Evolutionary conservation across 2,888 invertebrate species (phyloP).

Genomic region (Amblyjoppa proteus): DNA sequence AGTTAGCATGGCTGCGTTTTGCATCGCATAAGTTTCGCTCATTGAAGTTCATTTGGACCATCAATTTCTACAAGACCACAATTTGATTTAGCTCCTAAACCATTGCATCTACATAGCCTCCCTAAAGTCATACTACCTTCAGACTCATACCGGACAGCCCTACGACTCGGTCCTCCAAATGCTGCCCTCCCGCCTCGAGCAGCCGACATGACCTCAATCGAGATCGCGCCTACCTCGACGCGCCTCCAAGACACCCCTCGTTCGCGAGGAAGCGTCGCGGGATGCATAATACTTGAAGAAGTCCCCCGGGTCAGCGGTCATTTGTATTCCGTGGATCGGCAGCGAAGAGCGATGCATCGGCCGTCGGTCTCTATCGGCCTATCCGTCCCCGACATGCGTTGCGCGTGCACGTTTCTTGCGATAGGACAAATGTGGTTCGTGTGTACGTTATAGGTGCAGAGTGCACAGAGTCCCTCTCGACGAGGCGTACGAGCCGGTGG

Average conservation of each 20-base stretch:
- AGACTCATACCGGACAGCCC: no score
- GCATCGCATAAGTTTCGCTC: no score
- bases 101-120: no score
- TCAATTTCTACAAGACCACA: no score
- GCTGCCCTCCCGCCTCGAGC: background rate
- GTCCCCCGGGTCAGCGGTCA: conserved; percentile 73
- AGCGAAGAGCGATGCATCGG: conserved; percentile 34
- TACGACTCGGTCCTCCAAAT: background rate
- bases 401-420: conserved; percentile 6
- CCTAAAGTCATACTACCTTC: no score
- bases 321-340: conserved; percentile 77
- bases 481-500: conserved; percentile 67
- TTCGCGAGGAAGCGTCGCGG: conserved; percentile 82
- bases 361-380: conserved; percentile 69
- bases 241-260: conserved; percentile 73
- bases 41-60: no score
- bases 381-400: conserved; percentile 32
- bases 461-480: conserved; percentile 24
- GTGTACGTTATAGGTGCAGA: background rate
- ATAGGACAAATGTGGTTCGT: conserved; percentile 19
- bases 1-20: no score
- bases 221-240: conserved; percentile 56
- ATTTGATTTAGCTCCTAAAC: no score
- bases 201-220: conserved; percentile 72
- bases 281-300: conserved; percentile 73